phyloP scores from a whole-genome alignment of 2,113 vertebrate species.

The Lota lota region DNA sequence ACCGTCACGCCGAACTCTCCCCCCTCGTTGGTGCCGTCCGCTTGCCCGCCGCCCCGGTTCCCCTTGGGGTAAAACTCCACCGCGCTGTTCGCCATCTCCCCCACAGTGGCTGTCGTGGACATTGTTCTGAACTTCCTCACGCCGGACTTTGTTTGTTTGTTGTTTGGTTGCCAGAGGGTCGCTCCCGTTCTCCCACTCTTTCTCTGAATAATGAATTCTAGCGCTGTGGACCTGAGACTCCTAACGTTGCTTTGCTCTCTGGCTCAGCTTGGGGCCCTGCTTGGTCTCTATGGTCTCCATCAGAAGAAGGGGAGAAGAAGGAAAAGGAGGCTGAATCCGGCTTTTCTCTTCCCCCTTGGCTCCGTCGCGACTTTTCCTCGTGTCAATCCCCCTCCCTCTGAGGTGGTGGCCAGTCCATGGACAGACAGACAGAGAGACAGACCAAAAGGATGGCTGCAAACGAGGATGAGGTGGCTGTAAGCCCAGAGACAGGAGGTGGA shows the following conservation, averaged over 20 bases:
- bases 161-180: constrained; percentile 27
- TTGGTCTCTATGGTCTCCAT: constrained; percentile 66
- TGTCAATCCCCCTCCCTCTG: constrained; percentile 66
- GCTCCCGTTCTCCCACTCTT: constrained; percentile 50
- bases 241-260: constrained; percentile 17
- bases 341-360: constrained; percentile 33
- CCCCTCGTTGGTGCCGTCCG: constrained; percentile 68
- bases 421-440: constrained; percentile 28
- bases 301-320: constrained; percentile 39
- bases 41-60: constrained; percentile 52
- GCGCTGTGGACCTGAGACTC: too few species aligned
- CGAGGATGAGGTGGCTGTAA: constrained; percentile 44
- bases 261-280: constrained; percentile 35
- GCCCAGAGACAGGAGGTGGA: constrained; percentile 45
- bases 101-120: constrained; percentile 79
- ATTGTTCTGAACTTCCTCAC: constrained; percentile 36
- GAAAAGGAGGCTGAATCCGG: constrained; percentile 58
- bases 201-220: not conserved
- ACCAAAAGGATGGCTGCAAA: constrained; percentile 39
- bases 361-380: constrained; percentile 52
- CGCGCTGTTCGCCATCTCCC: constrained; percentile 88
- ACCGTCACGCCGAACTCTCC: constrained; percentile 83
- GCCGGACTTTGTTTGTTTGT: not conserved
- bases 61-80: constrained; percentile 87
- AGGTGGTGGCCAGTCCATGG: constrained; percentile 70